Conservation (phyloP, 2,113 vertebrate species). For the Bungarus multicinctus region DNA sequence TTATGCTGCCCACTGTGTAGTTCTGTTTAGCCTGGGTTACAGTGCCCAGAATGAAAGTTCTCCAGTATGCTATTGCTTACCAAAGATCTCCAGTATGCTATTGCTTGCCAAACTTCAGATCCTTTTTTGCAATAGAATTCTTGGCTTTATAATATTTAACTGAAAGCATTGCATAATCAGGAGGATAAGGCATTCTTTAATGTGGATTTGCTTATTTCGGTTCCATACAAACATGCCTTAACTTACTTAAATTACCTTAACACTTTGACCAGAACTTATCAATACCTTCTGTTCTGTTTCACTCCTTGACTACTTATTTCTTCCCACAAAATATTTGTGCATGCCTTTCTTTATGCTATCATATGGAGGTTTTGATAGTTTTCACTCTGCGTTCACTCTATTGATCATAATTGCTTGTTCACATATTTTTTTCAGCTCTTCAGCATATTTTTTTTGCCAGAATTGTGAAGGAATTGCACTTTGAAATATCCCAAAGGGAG, state of each 20-base stretch:
- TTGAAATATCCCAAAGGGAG: background rate
- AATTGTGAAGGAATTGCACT: background rate
- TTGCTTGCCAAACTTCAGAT: background rate
- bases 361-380: background rate
- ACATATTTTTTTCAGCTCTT: conserved; percentile 25
- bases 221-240: background rate
- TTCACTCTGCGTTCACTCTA: background rate
- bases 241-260: background rate
- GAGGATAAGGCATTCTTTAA: conserved; percentile 1
- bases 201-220: background rate
- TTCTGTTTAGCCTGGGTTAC: conserved; percentile 36
- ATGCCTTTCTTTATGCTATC: background rate
- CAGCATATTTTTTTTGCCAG: background rate
- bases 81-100: background rate
- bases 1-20: conserved; percentile 15
- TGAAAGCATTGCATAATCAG: conserved; percentile 1
- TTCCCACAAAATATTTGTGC: conserved; percentile 14
- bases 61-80: background rate
- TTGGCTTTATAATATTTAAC: background rate
- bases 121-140: background rate
- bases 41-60: background rate
- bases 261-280: background rate
- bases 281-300: background rate
- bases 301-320: conserved; percentile 33
- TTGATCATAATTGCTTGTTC: conserved; percentile 45